Evolutionary conservation across 2,888 invertebrate genomes (phyloP).

Genomic region (Clusia tigrina): DNA sequence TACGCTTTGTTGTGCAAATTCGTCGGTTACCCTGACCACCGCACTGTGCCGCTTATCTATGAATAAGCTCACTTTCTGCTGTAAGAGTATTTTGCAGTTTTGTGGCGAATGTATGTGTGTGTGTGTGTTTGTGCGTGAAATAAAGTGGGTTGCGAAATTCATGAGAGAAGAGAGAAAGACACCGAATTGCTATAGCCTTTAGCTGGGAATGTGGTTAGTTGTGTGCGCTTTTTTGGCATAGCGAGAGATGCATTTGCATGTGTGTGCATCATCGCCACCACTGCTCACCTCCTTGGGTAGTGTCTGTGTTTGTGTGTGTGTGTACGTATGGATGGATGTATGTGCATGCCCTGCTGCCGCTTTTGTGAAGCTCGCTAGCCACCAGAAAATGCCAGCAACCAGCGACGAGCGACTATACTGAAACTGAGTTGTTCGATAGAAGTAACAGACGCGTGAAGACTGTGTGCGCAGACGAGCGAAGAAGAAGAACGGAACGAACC

Average conservation of each 20-base stretch:
- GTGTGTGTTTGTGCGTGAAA: constrained; percentile 37
- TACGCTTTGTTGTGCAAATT: constrained; percentile 56
- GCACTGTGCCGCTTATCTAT: constrained; percentile 32
- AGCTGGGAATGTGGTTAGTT: background rate
- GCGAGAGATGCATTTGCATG: too few species aligned
- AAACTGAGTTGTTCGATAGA: constrained; percentile 61
- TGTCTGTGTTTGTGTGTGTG: constrained; percentile 30
- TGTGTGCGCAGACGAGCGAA: constrained; percentile 42
- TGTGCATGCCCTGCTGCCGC: too few species aligned
- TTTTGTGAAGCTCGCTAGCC: constrained; percentile 21
- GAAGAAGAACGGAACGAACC: too few species aligned
- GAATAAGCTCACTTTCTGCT: too few species aligned
- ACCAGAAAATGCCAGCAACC: constrained; percentile 22
- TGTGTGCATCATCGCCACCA: constrained; percentile 48
- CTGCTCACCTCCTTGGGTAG: constrained; percentile 43
- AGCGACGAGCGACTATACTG: constrained; percentile 44
- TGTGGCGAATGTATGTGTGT: constrained; percentile 25
- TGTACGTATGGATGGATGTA: constrained; percentile 14
- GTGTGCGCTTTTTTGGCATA: constrained; percentile 28
- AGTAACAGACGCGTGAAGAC: constrained; percentile 60
- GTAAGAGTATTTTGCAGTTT: constrained; percentile 12
- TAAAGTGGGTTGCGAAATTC: constrained; percentile 36
- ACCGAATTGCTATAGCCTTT: background rate
- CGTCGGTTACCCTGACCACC: constrained; percentile 32
- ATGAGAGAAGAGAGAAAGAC: background rate